Percentiles rank a stretch among this genome's conserved stretches.
phyloP scores from a whole-genome alignment of 2,888 invertebrate species.

The Loripinus fragilis region DNA sequence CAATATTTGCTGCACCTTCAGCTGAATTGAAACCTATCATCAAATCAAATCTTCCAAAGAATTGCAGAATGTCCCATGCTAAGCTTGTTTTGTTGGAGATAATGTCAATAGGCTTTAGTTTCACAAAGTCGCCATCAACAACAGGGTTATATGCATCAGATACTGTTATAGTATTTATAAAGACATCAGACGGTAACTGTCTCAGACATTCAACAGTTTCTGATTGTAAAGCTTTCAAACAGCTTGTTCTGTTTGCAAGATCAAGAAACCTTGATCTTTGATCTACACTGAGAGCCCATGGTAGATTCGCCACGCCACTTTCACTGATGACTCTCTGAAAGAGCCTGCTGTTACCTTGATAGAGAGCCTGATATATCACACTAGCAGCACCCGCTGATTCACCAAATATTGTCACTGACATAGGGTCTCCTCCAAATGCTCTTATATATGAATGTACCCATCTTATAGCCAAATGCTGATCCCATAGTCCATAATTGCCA shows the following conservation, averaged over 20 bases:
- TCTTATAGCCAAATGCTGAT: constrained; percentile 43
- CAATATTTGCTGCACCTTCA: background rate
- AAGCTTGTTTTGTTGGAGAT: background rate
- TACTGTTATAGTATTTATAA: background rate
- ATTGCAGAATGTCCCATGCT: background rate
- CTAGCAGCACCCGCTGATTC: constrained; percentile 36
- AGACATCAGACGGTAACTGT: background rate
- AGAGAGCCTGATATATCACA: constrained; percentile 36
- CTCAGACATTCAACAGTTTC: background rate
- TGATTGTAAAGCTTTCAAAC: background rate
- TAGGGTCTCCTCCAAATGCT: constrained; percentile 35
- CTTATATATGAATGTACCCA: constrained; percentile 43
- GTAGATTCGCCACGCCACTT: constrained; percentile 24
- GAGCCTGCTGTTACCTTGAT: constrained; percentile 34
- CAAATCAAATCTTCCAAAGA: background rate
- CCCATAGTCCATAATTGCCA: constrained; percentile 41
- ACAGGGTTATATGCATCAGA: background rate
- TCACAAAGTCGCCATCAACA: background rate
- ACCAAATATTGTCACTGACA: constrained; percentile 28
- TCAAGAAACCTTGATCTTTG: background rate
- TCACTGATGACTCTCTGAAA: constrained; percentile 29
- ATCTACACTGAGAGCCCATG: background rate
- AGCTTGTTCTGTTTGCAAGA: background rate
- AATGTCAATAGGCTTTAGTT: background rate
- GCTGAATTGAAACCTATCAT: background rate